Conservation (phyloP, 2,113 vertebrate species). For the Bujurquina vittata region DNA sequence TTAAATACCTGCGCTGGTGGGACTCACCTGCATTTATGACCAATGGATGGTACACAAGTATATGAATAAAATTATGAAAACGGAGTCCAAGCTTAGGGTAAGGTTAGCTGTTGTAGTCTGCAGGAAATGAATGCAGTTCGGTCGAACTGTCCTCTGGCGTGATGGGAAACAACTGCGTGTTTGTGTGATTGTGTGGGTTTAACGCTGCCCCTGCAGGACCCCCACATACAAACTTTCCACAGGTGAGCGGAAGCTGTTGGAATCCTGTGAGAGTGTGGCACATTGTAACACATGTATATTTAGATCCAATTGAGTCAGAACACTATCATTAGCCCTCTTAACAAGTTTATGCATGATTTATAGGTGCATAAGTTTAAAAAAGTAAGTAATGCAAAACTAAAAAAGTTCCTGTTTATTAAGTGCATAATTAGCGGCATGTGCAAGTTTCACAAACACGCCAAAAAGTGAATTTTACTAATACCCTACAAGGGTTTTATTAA, state of each 20-base stretch:
- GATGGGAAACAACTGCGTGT: constrained; percentile 1
- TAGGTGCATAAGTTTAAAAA: no score
- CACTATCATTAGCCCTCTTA: background rate
- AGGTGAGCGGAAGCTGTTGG: constrained; percentile 4
- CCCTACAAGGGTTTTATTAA: background rate
- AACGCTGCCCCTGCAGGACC: constrained; percentile 2
- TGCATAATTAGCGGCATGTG: background rate
- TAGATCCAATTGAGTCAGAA: background rate
- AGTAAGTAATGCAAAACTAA: no score
- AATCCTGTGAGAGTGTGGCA: background rate
- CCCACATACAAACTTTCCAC: constrained; percentile 10
- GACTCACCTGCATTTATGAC: background rate
- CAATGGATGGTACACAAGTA: background rate
- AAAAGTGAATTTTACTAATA: background rate
- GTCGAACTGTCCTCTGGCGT: background rate
- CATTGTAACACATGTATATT: constrained; percentile 1
- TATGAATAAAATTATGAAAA: background rate
- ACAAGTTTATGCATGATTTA: background rate
- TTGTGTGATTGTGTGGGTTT: constrained; percentile 3
- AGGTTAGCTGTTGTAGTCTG: background rate
- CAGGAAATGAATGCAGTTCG: background rate
- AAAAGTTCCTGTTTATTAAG: background rate
- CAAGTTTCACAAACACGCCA: background rate
- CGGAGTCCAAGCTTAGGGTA: no score
- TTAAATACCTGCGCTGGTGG: background rate